Conservation (phyloP, 37 sponge, comb jelly and placozoan species). For the Spongilla lacustris region DNA sequence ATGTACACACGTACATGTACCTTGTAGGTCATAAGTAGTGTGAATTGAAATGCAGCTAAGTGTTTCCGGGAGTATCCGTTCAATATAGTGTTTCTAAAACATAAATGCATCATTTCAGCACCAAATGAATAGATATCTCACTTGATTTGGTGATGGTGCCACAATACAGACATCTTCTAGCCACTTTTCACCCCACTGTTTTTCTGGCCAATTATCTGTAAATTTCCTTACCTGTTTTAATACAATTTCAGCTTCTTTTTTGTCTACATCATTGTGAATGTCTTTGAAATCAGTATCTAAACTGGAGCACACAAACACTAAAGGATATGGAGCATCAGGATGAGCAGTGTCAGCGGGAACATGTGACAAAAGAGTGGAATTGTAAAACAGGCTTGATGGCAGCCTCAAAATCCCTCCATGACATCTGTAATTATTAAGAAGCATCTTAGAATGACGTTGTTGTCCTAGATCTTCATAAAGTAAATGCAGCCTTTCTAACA, state of each 20-base stretch:
- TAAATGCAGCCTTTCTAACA: conserved; percentile 55
- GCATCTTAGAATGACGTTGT: background rate
- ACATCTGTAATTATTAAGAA: conserved; percentile 73
- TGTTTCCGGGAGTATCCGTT: no score
- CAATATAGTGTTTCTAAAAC: no score
- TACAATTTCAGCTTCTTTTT: conserved; percentile 29
- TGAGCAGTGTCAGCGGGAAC: background rate
- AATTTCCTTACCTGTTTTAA: conserved; percentile 31
- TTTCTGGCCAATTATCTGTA: conserved; percentile 43
- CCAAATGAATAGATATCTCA: conserved; percentile 8
- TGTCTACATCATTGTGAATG: background rate
- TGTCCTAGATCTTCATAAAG: conserved; percentile 16
- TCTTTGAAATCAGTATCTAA: background rate
- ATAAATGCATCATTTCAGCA: background rate
- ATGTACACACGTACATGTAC: no score
- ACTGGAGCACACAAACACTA: conserved; percentile 29
- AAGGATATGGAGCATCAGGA: conserved; percentile 28
- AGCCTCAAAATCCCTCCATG: conserved; percentile 57
- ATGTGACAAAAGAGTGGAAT: conserved; percentile 39
- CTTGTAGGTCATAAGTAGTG: conserved; percentile 58
- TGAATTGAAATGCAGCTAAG: background rate
- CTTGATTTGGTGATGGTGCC: conserved; percentile 50
- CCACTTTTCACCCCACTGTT: conserved; percentile 20
- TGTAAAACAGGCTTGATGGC: conserved; percentile 71
- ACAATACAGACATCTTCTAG: conserved; percentile 39